These are phyloP conservation scores for Andricus grossulariae DNA, from an alignment of 1,140 invertebrate species.

Conservation along the genomic window DNA sequence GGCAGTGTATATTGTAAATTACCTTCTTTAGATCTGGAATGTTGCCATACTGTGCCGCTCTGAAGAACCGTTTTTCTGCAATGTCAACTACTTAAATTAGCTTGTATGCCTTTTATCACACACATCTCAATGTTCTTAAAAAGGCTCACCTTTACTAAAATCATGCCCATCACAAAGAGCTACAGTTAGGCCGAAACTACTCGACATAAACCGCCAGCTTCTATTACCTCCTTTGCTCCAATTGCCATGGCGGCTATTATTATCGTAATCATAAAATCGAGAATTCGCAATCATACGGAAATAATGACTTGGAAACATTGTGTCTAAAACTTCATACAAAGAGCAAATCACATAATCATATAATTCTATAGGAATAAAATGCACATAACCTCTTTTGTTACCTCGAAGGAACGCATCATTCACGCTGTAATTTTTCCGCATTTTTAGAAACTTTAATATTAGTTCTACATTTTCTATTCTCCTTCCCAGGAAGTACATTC, in stretches of 20 bases:
- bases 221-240: conserved; percentile 33
- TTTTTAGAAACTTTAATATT: no score
- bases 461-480: no score
- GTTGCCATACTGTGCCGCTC: conserved; percentile 80
- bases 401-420: background rate
- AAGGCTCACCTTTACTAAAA: conserved; percentile 53
- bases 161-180: conserved; percentile 52
- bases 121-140: conserved; percentile 20
- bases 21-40: conserved; percentile 79
- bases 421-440: no score
- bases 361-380: background rate
- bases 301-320: background rate
- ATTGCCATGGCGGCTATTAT: conserved; percentile 23
- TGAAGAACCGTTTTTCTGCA: conserved; percentile 80
- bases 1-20: conserved; percentile 52
- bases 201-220: conserved; percentile 47
- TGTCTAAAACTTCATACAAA: conserved; percentile 41
- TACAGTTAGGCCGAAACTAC: conserved; percentile 54
- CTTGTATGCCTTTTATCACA: background rate
- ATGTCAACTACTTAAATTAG: conserved; percentile 39
- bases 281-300: background rate
- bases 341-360: conserved; percentile 36
- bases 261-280: background rate
- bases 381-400: conserved; percentile 53
- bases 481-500: no score